A percentile compares a stretch with the other conserved stretches of the same genome.
phyloP scores from a whole-genome alignment of 64 coral and sea anemone species.

The Stichodactyla helianthus region DNA sequence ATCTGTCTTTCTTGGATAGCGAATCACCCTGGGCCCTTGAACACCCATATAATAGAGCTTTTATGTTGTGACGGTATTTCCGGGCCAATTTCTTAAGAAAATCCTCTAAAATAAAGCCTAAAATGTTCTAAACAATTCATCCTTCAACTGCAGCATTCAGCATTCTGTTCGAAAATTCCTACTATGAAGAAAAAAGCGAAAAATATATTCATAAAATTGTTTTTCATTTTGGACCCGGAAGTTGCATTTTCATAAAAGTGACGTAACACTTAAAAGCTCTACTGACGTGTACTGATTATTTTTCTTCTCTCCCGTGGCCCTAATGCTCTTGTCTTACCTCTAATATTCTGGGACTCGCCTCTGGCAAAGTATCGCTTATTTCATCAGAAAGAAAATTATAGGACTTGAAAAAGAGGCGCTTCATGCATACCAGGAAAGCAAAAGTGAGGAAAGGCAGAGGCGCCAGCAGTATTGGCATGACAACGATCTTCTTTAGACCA shows the following conservation, averaged over 20 bases:
- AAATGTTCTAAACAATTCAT: too few relatives aligned
- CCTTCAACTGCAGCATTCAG: too few relatives aligned
- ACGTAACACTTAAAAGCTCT: neutral
- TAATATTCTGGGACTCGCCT: conserved; percentile 44
- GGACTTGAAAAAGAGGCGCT: conserved; percentile 31
- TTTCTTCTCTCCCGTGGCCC: neutral
- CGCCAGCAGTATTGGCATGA: conserved; percentile 42
- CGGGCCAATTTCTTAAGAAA: too few relatives aligned
- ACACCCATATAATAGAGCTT: too few relatives aligned
- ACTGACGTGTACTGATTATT: neutral
- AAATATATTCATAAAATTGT: too few relatives aligned
- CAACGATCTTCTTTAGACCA: conserved; percentile 44
- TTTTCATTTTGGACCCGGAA: too few relatives aligned
- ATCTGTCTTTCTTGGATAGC: too few relatives aligned
- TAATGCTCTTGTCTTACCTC: conserved; percentile 7
- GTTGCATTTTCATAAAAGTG: neutral
- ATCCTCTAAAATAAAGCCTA: too few relatives aligned
- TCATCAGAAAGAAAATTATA: conserved; percentile 32
- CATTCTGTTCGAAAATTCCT: too few relatives aligned
- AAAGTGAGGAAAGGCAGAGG: conserved; percentile 61
- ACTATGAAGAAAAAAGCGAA: too few relatives aligned
- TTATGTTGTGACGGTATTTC: too few relatives aligned
- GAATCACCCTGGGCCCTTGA: too few relatives aligned
- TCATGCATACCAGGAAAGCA: conserved; percentile 54
- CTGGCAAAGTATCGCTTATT: conserved; percentile 18